Evolutionary conservation across 2,888 invertebrate genomes (phyloP).

Genomic region (Oegoconia quadripuncta): DNA sequence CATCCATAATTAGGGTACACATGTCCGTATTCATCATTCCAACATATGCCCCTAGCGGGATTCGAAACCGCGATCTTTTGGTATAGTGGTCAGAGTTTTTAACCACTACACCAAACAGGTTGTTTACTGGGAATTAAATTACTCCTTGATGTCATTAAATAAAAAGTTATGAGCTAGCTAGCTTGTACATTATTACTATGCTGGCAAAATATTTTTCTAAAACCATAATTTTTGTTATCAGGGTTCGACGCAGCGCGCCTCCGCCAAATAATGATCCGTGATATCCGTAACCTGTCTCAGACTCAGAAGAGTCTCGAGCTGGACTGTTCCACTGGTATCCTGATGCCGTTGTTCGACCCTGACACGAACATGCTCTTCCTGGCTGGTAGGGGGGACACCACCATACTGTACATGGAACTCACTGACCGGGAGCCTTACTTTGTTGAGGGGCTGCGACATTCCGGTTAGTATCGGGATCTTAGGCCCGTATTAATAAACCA

Average conservation of each 20-base stretch:
- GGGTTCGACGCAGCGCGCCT: conserved; percentile 92
- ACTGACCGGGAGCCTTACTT: conserved; percentile 92
- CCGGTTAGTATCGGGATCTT: conserved; percentile 59
- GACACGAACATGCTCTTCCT: conserved; percentile 98
- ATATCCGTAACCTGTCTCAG: conserved; percentile 88
- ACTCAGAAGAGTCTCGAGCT: conserved; percentile 88
- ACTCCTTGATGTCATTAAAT: not conserved
- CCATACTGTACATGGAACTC: conserved; percentile 93
- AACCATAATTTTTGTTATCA: conserved; percentile 21
- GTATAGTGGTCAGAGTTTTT: no score
- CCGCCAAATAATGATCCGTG: conserved; percentile 93
- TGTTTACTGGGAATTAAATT: not conserved
- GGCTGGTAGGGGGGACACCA: conserved; percentile 96
- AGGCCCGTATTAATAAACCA: conserved; percentile 1
- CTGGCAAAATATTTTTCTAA: no score
- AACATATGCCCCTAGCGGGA: no score
- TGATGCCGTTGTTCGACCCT: conserved; percentile 95
- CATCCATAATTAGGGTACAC: no score
- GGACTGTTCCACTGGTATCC: conserved; percentile 92
- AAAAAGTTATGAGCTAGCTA: no score
- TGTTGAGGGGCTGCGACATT: conserved; percentile 92
- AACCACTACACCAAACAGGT: no score
- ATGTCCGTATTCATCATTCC: no score
- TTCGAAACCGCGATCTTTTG: no score
- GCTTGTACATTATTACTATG: no score